Evolutionary conservation across 2,888 invertebrate genomes (phyloP).

Genomic region (Epsilonema sp.): DNA sequence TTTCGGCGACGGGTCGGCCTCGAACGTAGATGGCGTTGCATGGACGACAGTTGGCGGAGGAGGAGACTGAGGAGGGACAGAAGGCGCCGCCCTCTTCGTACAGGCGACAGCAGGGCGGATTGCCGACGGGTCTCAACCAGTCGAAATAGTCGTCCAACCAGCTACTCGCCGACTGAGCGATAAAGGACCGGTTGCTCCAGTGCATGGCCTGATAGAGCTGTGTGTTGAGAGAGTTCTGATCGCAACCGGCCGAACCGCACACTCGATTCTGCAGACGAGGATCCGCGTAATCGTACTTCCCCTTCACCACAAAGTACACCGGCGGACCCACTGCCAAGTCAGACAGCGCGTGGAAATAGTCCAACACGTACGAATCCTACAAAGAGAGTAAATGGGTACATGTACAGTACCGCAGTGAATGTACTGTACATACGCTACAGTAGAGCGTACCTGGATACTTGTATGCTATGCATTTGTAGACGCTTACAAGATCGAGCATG

Average conservation of each 20-base stretch:
- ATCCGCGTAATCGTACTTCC: conserved; percentile 52
- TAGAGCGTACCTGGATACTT: not conserved
- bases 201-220: conserved; percentile 30
- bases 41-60: conserved; percentile 42
- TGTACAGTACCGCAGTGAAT: not conserved
- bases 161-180: conserved; percentile 66
- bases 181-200: conserved; percentile 43
- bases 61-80: too few relatives aligned
- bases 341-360: conserved; percentile 65
- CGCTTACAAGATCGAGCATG: too few relatives aligned
- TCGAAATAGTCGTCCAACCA: conserved; percentile 95
- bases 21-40: conserved; percentile 13
- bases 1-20: conserved; percentile 16
- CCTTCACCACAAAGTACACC: conserved; percentile 72
- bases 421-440: not conserved
- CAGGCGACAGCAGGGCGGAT: conserved; percentile 30
- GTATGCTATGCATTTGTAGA: too few relatives aligned
- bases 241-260: conserved; percentile 34
- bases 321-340: conserved; percentile 79
- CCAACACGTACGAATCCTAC: conserved; percentile 66
- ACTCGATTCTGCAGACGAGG: conserved; percentile 48
- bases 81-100: conserved; percentile 36
- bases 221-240: conserved; percentile 29
- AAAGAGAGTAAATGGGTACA: too few relatives aligned
- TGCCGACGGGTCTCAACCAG: conserved; percentile 45